Base-by-base conservation (phyloP, 2,797 vertebrate species). In the Columba guinea region DNA sequence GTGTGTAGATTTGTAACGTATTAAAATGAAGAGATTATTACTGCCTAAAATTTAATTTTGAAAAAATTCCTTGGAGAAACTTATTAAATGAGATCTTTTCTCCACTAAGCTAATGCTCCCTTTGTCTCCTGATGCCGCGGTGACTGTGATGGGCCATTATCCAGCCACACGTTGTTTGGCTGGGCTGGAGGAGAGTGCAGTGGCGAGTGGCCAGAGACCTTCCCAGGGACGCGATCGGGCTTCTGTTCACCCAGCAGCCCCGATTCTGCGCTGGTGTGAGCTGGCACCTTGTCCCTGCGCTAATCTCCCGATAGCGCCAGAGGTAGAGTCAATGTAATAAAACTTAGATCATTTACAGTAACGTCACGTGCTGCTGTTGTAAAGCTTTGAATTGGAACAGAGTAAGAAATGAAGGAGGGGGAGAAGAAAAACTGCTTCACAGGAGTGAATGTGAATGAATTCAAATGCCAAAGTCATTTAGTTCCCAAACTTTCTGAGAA, bases 21-120 rank as follows among this genome's bases (percentile, higher is more conserved):
- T 89, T 95, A 87, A 93, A 94, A 81, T 84, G 44, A 95, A 82
- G 59, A 90, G 80, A 75, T 49, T 71, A 80, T 76, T 83, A 46
- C 32, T 39, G 52, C 78, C 94, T 90, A 90, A 95, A 88, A 69
- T 82, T 75, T 73, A 78, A 91, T 76, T 87, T 7, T 0, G 79
- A 85, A 79, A 56, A 65, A 88, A 52, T 18, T 37, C 27, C 60
- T 76, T 95, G 73, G 70, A 84, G 81, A 81, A 91, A n/a, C 26
- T 58, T 70, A 56, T 91, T 93, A 87, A 96, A 60, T 30, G 12
- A 55, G 24, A 68, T 92, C 55, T 93, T 89, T 85, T 96, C 84
- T 58, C 67, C 85, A 82, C 55, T 74, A 49, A 79, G 63, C 35
- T 90, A 60, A 49, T 53, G 58, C 39, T 89, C 23, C 5, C 17